Conservation (phyloP, 2,113 vertebrate species). For the Leucopsar rothschildi region DNA sequence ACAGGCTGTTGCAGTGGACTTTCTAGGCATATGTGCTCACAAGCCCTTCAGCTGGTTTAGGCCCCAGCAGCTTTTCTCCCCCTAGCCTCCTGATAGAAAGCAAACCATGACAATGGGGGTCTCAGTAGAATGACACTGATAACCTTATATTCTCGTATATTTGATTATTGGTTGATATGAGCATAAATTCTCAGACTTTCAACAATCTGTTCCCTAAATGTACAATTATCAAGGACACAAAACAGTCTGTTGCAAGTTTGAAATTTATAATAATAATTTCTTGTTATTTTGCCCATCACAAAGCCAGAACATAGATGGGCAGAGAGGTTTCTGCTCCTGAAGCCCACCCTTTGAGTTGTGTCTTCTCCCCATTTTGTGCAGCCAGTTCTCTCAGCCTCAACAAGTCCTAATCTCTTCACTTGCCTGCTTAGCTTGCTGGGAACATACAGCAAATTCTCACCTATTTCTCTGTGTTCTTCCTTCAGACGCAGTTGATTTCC, state of each 20-base stretch:
- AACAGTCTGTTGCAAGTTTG: background rate
- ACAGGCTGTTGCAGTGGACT: background rate
- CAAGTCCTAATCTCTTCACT: background rate
- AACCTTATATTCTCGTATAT: background rate
- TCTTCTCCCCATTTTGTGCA: background rate
- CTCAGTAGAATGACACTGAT: background rate
- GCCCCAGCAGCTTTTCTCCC: background rate
- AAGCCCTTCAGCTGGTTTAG: background rate
- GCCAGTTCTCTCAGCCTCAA: background rate
- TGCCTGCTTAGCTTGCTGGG: background rate
- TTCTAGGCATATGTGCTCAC: accelerated
- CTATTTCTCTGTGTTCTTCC: background rate
- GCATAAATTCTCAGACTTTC: background rate
- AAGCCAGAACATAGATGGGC: background rate
- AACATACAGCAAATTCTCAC: background rate
- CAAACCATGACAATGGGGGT: background rate
- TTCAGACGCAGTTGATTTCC: background rate
- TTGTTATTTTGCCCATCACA: background rate
- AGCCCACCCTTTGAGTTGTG: background rate
- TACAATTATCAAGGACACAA: background rate
- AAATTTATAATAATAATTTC: background rate
- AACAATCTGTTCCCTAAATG: background rate
- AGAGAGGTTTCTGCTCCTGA: background rate
- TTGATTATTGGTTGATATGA: background rate
- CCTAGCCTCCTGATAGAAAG: background rate